Percentiles rank a stretch among this genome's conserved stretches.
These are phyloP conservation scores for Phymastichus coffea DNA, from an alignment of 1,140 invertebrate species.

Conservation along the genomic window DNA sequence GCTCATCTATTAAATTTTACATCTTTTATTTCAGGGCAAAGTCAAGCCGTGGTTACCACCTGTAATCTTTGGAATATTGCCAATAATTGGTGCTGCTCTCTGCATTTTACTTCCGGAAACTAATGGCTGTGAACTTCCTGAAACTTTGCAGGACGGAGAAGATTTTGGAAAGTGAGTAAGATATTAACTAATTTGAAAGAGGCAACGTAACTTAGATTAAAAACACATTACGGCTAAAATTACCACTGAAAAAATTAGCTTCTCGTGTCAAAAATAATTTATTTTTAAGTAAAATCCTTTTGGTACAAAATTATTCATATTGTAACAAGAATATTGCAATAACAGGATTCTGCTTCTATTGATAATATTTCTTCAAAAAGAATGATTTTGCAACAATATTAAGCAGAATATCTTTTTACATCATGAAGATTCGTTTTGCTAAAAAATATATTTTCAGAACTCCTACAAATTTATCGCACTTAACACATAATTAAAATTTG, in stretches of 20 bases:
- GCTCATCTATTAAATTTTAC: not conserved
- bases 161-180: slow-evolving; percentile 63
- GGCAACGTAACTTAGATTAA: too few relatives aligned
- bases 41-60: slow-evolving; percentile 64
- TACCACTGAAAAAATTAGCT: not conserved
- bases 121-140: slow-evolving; percentile 68
- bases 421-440: too few relatives aligned
- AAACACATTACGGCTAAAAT: not conserved
- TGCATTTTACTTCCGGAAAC: slow-evolving; percentile 75
- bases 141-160: slow-evolving; percentile 78
- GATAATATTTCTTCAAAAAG: too few relatives aligned
- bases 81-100: slow-evolving; percentile 65
- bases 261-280: not conserved
- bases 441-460: too few relatives aligned
- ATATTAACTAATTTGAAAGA: not conserved
- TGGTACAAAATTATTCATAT: too few relatives aligned
- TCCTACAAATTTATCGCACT: too few relatives aligned
- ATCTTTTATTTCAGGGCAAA: slow-evolving; percentile 38
- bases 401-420: too few relatives aligned
- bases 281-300: too few relatives aligned
- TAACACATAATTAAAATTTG: not conserved
- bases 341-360: too few relatives aligned
- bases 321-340: too few relatives aligned
- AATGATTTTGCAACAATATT: too few relatives aligned
- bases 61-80: slow-evolving; percentile 65